A percentile compares a stretch with the other conserved stretches of the same genome.
These are phyloP conservation scores for Aphelenchoides avenae DNA, from an alignment of 1,140 invertebrate genomes.

Conservation along the genomic window DNA sequence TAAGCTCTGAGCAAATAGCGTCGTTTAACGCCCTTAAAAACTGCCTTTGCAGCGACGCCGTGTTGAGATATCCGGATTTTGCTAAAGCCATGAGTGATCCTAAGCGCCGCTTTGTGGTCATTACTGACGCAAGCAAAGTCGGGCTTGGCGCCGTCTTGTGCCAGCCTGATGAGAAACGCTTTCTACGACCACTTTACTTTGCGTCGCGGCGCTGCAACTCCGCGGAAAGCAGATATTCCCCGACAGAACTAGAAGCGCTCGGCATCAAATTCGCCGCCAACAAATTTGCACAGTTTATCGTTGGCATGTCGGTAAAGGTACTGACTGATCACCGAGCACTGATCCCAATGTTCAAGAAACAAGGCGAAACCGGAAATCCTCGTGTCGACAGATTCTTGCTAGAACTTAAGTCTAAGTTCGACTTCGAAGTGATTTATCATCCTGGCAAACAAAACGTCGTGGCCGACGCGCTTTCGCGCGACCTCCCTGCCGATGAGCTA, in stretches of 20 bases:
- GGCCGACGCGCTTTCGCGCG: background rate
- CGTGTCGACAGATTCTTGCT: slow-evolving; percentile 7
- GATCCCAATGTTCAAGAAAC: slow-evolving; percentile 4
- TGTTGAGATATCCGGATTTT: slow-evolving; percentile 19
- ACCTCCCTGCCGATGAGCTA: no score
- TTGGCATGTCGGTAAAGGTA: background rate
- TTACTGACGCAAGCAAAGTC: slow-evolving; percentile 3
- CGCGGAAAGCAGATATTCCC: background rate
- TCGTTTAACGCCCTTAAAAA: slow-evolving; percentile 59
- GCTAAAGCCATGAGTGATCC: background rate
- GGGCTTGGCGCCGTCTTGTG: slow-evolving; percentile 13
- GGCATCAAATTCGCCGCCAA: slow-evolving; percentile 3
- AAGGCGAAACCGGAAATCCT: slow-evolving; percentile 7
- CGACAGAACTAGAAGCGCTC: slow-evolving; percentile 7
- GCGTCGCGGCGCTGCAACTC: slow-evolving; percentile 4
- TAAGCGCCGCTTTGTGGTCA: slow-evolving; percentile 3
- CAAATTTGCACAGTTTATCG: slow-evolving; percentile 7
- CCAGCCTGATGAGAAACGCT: background rate
- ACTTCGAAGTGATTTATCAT: background rate
- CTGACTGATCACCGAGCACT: slow-evolving; percentile 6
- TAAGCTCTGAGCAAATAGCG: slow-evolving; percentile 55
- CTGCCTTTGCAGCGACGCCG: slow-evolving; percentile 26
- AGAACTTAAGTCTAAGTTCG: slow-evolving; percentile 1
- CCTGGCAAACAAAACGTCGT: slow-evolving; percentile 9
- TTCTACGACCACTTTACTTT: background rate